Evolutionary conservation across 1,140 invertebrate genomes (phyloP).

Genomic region (Aphis craccivora): DNA sequence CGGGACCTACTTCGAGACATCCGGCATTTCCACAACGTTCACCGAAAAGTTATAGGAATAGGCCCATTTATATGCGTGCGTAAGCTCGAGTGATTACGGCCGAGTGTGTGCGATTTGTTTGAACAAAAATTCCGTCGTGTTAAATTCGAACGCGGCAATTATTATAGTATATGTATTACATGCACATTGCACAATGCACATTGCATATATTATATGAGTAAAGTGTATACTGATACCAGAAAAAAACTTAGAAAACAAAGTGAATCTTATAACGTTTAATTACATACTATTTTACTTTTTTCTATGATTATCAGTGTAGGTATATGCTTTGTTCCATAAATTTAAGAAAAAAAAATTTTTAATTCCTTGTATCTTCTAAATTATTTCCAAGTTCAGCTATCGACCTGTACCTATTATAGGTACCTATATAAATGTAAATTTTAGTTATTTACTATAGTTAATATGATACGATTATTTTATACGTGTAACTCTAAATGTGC

Average conservation of each 20-base stretch:
- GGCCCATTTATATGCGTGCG: neutral
- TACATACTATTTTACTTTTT: neutral
- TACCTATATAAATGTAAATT: neutral
- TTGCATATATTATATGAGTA: no score
- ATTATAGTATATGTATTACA: neutral
- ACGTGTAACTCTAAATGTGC: neutral
- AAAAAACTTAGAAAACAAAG: neutral
- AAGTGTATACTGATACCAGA: neutral
- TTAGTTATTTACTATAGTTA: neutral
- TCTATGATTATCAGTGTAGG: neutral
- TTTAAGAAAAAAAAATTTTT: no score
- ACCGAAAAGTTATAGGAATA: constrained; percentile 34
- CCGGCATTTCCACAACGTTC: constrained; percentile 54
- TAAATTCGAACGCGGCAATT: neutral
- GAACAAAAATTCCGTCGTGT: neutral
- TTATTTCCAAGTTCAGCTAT: neutral
- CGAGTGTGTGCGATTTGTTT: neutral
- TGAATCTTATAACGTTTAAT: neutral
- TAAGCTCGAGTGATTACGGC: neutral
- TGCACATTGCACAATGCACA: no score
- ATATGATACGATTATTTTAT: neutral
- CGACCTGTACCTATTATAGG: no score
- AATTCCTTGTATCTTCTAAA: neutral
- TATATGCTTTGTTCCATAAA: neutral
- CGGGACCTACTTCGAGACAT: constrained; percentile 54